Evolutionary conservation across 2,113 vertebrate genomes (phyloP), one percentile per base, ranked within the genome.

Genomic region (Nesospiza acunhae): DNA sequence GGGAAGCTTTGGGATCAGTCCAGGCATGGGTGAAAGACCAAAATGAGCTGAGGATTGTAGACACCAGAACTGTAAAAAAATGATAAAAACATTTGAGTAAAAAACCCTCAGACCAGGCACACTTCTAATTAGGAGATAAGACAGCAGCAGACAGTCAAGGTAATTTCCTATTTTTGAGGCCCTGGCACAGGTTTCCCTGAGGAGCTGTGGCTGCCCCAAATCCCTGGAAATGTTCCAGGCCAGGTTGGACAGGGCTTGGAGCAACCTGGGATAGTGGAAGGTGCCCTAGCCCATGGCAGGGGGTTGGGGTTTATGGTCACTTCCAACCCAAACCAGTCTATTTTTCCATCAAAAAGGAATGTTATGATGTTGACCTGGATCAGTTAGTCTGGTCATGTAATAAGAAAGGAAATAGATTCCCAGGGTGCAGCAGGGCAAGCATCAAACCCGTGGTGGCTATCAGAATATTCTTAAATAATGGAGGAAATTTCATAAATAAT

Each of bases 271-370:
- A 4, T 4, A 9, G 47, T 42, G 41, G 15, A 9, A 76, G 18
- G 9, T 46, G n/a, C 18, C 46, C 73, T 37, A 59, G 53, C 42
- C 44, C 39, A 26, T 12, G 19, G 8, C 19, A 74, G 9, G 33
- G 4, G 16, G 1, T 4, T 26, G 24, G 31, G n/a, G n/a, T n/a
- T 69, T 2, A 62, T 16, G 17, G 17, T 42, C 15, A 1, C 10
- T 77, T 69, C 30, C 63, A 69, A 33, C 18, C 5, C 21, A 27
- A 62, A 31, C 7, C n/a, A 42, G 6, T 20, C 18, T 19, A 23
- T 35, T 62, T 20, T 42, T 37, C 12, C 27, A 28, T 10, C 74
- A 78, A 9, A 73, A 90, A 86, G 8, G 10, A 27, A 33, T 37
- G 12, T 56, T 79, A 31, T 31, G 52, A 39, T 21, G 17, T 49